phyloP scores from a whole-genome alignment of 2,113 vertebrate genomes.

The Atherinomorus stipes region DNA sequence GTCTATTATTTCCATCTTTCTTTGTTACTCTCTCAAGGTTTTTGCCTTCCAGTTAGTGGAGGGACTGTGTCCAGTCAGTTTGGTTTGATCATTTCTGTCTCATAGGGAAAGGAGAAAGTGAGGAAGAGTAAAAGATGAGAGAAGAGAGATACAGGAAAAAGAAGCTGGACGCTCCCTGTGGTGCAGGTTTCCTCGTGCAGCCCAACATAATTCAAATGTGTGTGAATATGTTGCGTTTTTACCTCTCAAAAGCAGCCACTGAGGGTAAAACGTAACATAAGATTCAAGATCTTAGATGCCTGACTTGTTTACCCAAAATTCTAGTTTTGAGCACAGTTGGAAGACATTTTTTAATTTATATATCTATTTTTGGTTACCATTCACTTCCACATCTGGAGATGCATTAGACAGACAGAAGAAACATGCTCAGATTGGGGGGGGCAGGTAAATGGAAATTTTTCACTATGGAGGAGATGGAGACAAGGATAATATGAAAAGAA shows the following conservation, averaged over 20 bases:
- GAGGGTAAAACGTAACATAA: conserved; percentile 56
- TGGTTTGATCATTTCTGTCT: conserved; percentile 73
- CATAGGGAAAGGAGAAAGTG: conserved; percentile 63
- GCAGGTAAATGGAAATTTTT: conserved; percentile 31
- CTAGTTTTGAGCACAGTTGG: conserved; percentile 25
- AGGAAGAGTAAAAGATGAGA: conserved; percentile 60
- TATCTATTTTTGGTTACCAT: conserved; percentile 18
- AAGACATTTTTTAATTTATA: conserved; percentile 28
- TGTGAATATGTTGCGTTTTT: conserved; percentile 70
- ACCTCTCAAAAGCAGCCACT: conserved; percentile 71
- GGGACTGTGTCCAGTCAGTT: conserved; percentile 75
- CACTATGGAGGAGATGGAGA: conserved; percentile 30
- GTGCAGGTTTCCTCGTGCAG: conserved; percentile 51
- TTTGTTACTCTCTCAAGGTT: conserved; percentile 63
- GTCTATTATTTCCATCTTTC: conserved; percentile 64
- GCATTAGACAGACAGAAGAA: conserved; percentile 63
- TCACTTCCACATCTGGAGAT: conserved; percentile 50
- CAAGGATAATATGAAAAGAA: conserved; percentile 29
- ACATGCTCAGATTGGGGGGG: conserved; percentile 20
- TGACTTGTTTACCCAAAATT: conserved; percentile 55
- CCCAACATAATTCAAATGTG: conserved; percentile 62
- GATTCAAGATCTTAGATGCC: conserved; percentile 43
- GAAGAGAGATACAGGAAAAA: conserved; percentile 29
- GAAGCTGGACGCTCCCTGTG: conserved; percentile 64
- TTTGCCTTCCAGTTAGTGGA: conserved; percentile 58